These are phyloP conservation scores for Channa striata DNA, from an alignment of 2,797 vertebrate species.

Conservation along the genomic window DNA sequence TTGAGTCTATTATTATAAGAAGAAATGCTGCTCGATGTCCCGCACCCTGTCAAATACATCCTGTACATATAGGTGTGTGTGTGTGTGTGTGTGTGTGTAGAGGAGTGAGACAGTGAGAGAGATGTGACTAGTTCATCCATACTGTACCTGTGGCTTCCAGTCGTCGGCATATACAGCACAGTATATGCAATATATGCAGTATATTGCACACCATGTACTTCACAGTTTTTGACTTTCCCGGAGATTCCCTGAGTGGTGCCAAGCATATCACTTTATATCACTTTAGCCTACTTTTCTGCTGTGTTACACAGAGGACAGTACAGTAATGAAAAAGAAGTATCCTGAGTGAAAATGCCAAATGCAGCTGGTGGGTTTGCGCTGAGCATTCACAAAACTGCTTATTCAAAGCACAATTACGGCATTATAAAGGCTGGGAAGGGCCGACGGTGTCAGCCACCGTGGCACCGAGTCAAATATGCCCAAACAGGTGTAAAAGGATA, in stretches of 20 bases:
- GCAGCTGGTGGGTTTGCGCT: constrained; percentile 16
- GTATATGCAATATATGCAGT: not conserved
- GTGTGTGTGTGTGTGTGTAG: constrained; percentile 8
- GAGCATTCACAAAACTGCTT: constrained; percentile 31
- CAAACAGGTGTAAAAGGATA: constrained; percentile 6
- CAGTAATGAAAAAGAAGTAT: constrained; percentile 50
- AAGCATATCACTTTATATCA: constrained; percentile 43
- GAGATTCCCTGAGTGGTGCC: constrained; percentile 22
- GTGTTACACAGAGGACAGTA: constrained; percentile 52
- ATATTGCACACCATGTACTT: constrained; percentile 3
- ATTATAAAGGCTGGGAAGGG: constrained; percentile 27
- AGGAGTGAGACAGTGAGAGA: not conserved
- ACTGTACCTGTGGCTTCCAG: not conserved
- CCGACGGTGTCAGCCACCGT: not conserved
- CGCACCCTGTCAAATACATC: constrained; percentile 17
- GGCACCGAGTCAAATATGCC: not conserved
- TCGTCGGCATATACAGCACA: not conserved
- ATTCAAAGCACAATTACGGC: constrained; percentile 39
- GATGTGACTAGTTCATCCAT: not conserved
- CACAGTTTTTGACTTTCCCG: not conserved
- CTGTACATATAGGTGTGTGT: constrained; percentile 3
- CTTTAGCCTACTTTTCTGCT: constrained; percentile 47
- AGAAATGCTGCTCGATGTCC: constrained; percentile 42
- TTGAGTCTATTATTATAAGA: constrained; percentile 67
- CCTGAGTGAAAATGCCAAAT: constrained; percentile 53